Evolutionary conservation across 2,113 vertebrate species (phyloP).

Genomic region (Tichodroma muraria): DNA sequence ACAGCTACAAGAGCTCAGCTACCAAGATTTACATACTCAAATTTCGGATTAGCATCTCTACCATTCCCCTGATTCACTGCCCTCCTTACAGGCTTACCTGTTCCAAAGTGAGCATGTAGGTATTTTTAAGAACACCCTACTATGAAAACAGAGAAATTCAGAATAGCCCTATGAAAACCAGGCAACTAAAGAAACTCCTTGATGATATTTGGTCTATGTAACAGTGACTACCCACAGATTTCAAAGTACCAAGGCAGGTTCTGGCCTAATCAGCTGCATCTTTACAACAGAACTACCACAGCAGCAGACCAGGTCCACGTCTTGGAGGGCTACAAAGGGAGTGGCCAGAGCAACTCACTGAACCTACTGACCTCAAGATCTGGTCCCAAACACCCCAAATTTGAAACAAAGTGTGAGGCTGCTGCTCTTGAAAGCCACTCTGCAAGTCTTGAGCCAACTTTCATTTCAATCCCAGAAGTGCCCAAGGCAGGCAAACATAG

Average conservation of each 20-base stretch:
- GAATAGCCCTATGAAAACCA: neutral
- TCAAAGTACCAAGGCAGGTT: neutral
- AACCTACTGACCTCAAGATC: neutral
- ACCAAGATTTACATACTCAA: neutral
- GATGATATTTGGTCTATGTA: neutral
- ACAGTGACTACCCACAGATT: neutral
- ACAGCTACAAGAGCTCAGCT: neutral
- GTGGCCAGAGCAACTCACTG: neutral
- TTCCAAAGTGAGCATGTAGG: accelerated
- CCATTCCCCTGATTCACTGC: neutral
- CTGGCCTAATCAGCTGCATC: neutral
- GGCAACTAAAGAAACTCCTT: neutral
- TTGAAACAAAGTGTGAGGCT: neutral
- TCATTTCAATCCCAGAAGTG: neutral
- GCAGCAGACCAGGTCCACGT: neutral
- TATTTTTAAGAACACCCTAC: neutral
- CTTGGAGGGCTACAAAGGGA: neutral
- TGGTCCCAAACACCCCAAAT: neutral
- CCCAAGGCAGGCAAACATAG: neutral
- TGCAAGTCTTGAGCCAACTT: neutral
- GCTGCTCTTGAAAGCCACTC: neutral
- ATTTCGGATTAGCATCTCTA: neutral
- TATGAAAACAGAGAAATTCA: neutral
- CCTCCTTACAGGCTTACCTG: neutral
- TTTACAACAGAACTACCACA: neutral